Evolutionary conservation across 2,797 vertebrate genomes (phyloP).

Genomic region (Myripristis murdjan): DNA sequence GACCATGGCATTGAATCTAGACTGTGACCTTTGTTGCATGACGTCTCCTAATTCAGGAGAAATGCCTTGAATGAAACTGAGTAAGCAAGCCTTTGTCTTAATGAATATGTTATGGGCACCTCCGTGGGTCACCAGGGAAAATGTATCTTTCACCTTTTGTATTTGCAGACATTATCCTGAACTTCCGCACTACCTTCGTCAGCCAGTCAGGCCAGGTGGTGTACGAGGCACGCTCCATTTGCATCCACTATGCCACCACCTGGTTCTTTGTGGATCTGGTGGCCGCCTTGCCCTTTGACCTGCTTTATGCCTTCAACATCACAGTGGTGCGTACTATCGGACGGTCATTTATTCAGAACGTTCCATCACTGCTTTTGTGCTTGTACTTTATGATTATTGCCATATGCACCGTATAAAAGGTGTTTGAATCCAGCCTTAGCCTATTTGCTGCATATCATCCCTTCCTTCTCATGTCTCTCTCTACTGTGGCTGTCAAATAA

Average conservation of each 20-base stretch:
- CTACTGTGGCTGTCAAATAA: too few species aligned
- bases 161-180: conserved; percentile 94
- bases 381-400: conserved; percentile 8
- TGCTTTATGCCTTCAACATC: conserved; percentile 96
- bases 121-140: too few species aligned
- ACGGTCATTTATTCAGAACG: background rate
- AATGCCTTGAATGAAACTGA: background rate
- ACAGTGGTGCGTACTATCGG: conserved; percentile 90
- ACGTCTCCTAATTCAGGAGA: too few species aligned
- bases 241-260: conserved; percentile 96
- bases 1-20: background rate
- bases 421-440: too few species aligned
- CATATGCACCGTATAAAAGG: too few species aligned
- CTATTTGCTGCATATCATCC: too few species aligned
- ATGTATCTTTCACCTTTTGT: conserved; percentile 7
- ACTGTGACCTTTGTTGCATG: background rate
- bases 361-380: background rate
- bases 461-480: too few species aligned
- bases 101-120: background rate
- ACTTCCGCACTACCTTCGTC: conserved; percentile 97
- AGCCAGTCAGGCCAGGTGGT: conserved; percentile 97
- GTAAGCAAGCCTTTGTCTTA: background rate
- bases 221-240: conserved; percentile 94
- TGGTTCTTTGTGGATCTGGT: conserved; percentile 99
- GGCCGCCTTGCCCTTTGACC: conserved; percentile 96